phyloP scores from a whole-genome alignment of 2,113 vertebrate genomes.

The Mesoclemmys tuberculata region DNA sequence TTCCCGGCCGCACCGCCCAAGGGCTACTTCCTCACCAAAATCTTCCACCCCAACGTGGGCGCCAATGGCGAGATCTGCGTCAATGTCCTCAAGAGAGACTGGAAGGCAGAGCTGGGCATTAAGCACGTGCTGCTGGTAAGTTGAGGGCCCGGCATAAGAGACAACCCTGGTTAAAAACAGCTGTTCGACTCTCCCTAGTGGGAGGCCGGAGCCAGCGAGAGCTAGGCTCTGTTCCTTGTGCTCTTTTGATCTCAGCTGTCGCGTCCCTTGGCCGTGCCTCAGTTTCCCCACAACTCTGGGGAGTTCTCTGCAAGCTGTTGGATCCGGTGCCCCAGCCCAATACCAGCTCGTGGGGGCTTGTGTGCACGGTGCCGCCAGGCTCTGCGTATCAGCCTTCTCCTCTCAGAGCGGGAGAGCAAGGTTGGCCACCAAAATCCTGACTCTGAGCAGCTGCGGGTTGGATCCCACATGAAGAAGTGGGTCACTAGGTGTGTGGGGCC shows the following conservation, averaged over 20 bases:
- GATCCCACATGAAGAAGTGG: no score
- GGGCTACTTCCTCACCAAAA: slow-evolving; percentile 95
- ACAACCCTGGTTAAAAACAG: neutral
- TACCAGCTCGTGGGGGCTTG: no score
- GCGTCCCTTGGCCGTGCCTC: no score
- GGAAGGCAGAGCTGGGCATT: slow-evolving; percentile 93
- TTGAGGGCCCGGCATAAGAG: neutral
- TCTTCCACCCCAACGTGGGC: slow-evolving; percentile 94
- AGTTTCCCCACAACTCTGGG: no score
- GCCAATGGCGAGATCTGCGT: slow-evolving; percentile 94
- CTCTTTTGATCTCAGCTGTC: no score
- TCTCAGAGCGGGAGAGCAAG: neutral
- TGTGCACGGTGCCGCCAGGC: neutral
- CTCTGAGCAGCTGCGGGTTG: neutral
- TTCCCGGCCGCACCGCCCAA: slow-evolving; percentile 93
- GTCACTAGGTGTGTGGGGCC: no score
- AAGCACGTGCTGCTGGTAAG: slow-evolving; percentile 92
- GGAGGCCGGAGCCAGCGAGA: no score
- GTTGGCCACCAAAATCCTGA: neutral
- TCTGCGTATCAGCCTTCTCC: neutral
- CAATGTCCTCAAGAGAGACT: slow-evolving; percentile 93
- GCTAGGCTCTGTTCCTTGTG: no score
- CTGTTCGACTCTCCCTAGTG: no score
- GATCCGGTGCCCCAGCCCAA: neutral
- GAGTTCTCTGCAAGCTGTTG: neutral